Evolutionary conservation across 1,140 invertebrate genomes (phyloP), one percentile per base, ranked within the genome.

Genomic region (Mizuhopecten yessoensis): DNA sequence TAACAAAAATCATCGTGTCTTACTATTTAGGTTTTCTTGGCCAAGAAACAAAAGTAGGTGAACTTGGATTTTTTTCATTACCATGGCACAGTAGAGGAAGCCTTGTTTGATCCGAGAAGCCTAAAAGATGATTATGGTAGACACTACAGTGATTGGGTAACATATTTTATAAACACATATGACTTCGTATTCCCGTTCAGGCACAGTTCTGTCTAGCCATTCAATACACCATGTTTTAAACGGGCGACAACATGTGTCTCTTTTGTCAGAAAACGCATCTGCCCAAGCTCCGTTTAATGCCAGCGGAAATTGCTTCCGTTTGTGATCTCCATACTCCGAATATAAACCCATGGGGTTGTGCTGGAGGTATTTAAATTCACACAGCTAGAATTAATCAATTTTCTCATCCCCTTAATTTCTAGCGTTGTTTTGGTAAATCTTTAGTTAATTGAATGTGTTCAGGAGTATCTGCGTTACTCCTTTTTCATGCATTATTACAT

Each of bases 51-150:
- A 39, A 39, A 39, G 13, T 0, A 75, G n/a, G n/a, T 75, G 17
- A 75, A 75, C 57, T n/a, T 75, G 3, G 57, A 75, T 29, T 0
- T 57, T 57, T 15, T 75, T 75, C 57, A 75, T 75, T 75, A 29
- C 57, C 57, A n/a, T 75, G 23, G n/a, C n/a, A 75, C 57, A 75
- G 57, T 75, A 29, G 57, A 75, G 57, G 57, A 75, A 75, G 57
- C 57, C 57, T 29, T 75, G n/a, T 75, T n/a, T 75, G n/a, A n/a
- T 75, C 57, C 0, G n/a, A 75, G 57, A 75, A 75, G 23, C 57
- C 57, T 75, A 29, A n/a, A 75, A 29, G 5, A 75, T 75, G 57
- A 29, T 1, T 29, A 75, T 75, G 20, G 20, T 20, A 49, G 45
- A 49, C 11, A 49, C 45, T 29, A n/a, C 0, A n/a, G 5, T 29